A percentile compares a stretch with the other conserved stretches of the same genome.
Evolutionary conservation across 2,797 vertebrate species (phyloP).

Genomic region (Etheostoma perlongum): DNA sequence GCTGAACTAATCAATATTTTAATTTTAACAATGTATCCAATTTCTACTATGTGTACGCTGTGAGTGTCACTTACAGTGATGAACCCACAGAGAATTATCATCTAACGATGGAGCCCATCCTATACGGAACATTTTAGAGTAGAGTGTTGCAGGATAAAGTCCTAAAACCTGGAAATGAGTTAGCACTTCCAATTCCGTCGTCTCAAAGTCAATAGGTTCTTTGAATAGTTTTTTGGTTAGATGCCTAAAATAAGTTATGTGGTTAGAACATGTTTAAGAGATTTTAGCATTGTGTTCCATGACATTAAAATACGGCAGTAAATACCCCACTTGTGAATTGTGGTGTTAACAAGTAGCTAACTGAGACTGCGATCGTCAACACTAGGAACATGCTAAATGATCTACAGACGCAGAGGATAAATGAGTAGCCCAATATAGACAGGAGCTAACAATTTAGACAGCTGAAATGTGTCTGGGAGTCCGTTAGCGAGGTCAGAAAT

Average conservation of each 20-base stretch:
- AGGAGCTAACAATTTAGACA: conserved; percentile 7
- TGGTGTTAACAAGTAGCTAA: no score
- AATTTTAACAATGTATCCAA: not conserved
- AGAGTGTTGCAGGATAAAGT: no score
- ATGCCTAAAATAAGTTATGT: not conserved
- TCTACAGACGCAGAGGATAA: conserved; percentile 8
- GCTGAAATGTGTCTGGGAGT: conserved; percentile 29
- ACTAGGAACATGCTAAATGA: no score
- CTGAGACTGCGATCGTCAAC: no score
- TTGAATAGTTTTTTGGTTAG: not conserved
- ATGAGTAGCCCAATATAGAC: conserved; percentile 20
- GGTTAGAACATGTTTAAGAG: not conserved
- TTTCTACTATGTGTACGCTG: not conserved
- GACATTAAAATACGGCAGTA: not conserved
- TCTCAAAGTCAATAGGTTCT: not conserved
- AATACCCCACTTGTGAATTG: not conserved
- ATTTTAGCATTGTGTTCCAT: not conserved
- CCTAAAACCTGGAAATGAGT: not conserved
- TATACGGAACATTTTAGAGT: no score
- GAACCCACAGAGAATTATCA: not conserved
- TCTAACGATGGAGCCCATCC: not conserved
- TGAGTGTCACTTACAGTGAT: not conserved
- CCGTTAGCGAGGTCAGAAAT: conserved; percentile 21
- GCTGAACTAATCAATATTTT: not conserved
- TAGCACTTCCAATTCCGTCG: not conserved